Conservation (phyloP, 2,113 vertebrate species). For the Oenanthe melanoleuca region DNA sequence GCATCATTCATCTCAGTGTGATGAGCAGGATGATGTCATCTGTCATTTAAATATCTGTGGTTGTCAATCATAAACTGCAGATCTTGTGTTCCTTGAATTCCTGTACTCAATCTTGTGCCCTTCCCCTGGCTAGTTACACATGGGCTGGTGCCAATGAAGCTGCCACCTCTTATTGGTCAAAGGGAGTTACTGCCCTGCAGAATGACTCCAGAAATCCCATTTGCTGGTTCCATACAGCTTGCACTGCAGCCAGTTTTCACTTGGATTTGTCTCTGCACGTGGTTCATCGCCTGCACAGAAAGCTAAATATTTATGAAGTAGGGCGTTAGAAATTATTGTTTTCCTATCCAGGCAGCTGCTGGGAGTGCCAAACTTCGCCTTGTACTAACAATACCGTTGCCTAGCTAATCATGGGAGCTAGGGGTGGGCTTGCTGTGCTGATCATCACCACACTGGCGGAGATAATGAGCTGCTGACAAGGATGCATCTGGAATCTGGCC, state of each 20-base stretch:
- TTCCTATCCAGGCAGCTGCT: conserved; percentile 39
- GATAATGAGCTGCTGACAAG: conserved; percentile 48
- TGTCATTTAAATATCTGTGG: background rate
- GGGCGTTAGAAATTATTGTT: conserved; percentile 45
- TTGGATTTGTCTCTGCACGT: conserved; percentile 22
- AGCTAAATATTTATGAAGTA: conserved; percentile 50
- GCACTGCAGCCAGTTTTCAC: background rate
- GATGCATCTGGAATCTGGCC: conserved; percentile 15
- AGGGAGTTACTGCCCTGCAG: background rate
- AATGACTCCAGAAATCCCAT: background rate
- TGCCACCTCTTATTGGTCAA: background rate
- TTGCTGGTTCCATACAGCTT: background rate
- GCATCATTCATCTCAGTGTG: background rate
- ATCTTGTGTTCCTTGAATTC: background rate
- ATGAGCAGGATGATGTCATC: background rate
- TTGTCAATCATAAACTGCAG: background rate
- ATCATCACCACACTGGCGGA: background rate
- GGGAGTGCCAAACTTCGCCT: conserved; percentile 46
- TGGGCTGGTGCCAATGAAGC: background rate
- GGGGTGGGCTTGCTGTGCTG: conserved; percentile 22
- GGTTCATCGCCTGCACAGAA: background rate
- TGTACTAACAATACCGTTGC: conserved; percentile 24
- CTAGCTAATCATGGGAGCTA: conserved; percentile 38
- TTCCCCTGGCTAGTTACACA: background rate
- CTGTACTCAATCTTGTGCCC: background rate